phyloP scores from a whole-genome alignment of 1,140 invertebrate species.

The Lordiphosa collinella region DNA sequence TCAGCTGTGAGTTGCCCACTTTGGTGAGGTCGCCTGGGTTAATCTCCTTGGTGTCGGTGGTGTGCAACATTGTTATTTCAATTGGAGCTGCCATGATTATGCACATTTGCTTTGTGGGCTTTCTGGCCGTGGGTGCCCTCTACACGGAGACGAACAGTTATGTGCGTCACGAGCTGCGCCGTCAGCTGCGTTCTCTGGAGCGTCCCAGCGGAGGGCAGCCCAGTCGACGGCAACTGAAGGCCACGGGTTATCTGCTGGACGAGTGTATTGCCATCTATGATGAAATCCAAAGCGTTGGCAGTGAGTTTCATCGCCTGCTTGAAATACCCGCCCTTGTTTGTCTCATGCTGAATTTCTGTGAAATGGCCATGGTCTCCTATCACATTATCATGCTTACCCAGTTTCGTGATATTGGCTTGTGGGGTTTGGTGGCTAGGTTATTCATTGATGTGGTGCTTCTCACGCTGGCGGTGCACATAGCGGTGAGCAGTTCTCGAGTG shows the following conservation, averaged over 20 bases:
- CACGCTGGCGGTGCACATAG: constrained; percentile 48
- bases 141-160: constrained; percentile 48
- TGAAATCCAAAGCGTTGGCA: constrained; percentile 44
- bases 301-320: constrained; percentile 37
- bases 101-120: constrained; percentile 52
- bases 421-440: constrained; percentile 38
- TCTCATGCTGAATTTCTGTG: constrained; percentile 29
- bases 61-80: constrained; percentile 18
- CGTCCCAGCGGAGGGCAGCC: constrained; percentile 10
- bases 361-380: constrained; percentile 35
- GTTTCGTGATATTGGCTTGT: constrained; percentile 15
- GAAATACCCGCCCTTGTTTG: constrained; percentile 37
- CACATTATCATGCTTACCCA: constrained; percentile 28
- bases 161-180: constrained; percentile 41
- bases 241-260: constrained; percentile 38
- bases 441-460: constrained; percentile 53
- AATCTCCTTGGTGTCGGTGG: not conserved
- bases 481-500: constrained; percentile 39
- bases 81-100: constrained; percentile 34
- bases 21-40: not conserved
- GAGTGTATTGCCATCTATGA: constrained; percentile 51
- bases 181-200: constrained; percentile 46
- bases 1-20: constrained; percentile 14
- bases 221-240: constrained; percentile 17
- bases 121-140: constrained; percentile 50